Conservation (phyloP, 2,888 invertebrate genomes). For the Phlogophora meticulosa region DNA sequence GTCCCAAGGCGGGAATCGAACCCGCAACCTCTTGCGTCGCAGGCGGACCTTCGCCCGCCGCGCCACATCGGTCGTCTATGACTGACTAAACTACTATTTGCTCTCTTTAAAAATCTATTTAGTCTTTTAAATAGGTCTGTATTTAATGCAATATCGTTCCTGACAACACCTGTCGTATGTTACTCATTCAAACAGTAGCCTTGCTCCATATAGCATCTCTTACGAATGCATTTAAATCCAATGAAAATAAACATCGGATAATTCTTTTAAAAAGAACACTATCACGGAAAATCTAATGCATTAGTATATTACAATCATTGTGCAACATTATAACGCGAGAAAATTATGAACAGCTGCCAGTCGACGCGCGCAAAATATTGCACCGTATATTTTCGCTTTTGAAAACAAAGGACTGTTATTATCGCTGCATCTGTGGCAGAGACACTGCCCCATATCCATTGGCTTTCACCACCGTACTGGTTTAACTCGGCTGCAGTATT, state of each 20-base stretch:
- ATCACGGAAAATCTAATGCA: conserved; percentile 18
- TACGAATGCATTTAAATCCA: conserved; percentile 14
- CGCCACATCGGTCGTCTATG: too few relatives aligned
- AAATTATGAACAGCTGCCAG: conserved; percentile 40
- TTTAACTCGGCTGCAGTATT: conserved; percentile 45
- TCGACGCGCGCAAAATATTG: conserved; percentile 8
- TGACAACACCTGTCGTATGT: conserved; percentile 8
- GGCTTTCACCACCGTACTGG: conserved; percentile 69
- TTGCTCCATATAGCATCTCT: conserved; percentile 15
- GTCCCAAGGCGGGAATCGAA: too few relatives aligned
- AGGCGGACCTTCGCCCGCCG: too few relatives aligned
- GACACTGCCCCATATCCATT: conserved; percentile 65
- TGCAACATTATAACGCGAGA: conserved; percentile 17
- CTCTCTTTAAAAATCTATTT: not conserved
- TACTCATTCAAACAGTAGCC: too few relatives aligned
- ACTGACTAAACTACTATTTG: too few relatives aligned
- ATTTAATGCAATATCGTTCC: conserved; percentile 9
- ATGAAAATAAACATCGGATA: conserved; percentile 1
- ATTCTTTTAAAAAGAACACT: not conserved
- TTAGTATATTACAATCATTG: not conserved
- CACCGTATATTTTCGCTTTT: conserved; percentile 57
- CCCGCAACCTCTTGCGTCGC: too few relatives aligned
- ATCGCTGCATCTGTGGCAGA: conserved; percentile 70
- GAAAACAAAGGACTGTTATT: conserved; percentile 72
- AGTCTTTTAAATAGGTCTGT: conserved; percentile 15